Conservation (phyloP, 2,888 invertebrate species). For the Mesopsocus fuscifrons region DNA sequence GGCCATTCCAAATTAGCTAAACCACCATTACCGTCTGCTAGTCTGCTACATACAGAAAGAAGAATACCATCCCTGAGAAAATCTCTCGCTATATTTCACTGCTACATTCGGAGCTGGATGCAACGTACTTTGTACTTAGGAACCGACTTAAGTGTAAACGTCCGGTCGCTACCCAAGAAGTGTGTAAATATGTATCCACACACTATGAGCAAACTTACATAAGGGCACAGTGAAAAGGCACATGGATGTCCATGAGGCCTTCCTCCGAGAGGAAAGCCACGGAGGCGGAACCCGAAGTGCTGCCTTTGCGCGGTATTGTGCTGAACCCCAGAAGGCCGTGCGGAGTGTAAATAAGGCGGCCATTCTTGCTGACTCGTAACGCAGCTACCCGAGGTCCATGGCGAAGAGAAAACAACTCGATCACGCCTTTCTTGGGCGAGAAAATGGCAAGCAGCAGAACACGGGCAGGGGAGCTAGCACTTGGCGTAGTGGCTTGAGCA, state of each 20-base stretch:
- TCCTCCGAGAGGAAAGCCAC: slow-evolving; percentile 71
- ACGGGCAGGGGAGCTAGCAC: neutral
- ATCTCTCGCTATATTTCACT: too few relatives aligned
- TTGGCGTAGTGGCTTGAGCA: neutral
- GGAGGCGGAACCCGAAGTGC: slow-evolving; percentile 41
- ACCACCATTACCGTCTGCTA: too few relatives aligned
- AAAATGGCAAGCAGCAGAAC: slow-evolving; percentile 81
- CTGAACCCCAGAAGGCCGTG: slow-evolving; percentile 63
- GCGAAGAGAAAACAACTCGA: slow-evolving; percentile 86
- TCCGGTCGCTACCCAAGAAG: too few relatives aligned
- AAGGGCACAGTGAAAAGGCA: slow-evolving; percentile 83
- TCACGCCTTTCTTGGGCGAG: slow-evolving; percentile 74
- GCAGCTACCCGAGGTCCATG: slow-evolving; percentile 79
- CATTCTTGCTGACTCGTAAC: slow-evolving; percentile 74
- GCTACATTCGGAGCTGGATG: too few relatives aligned
- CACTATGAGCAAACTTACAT: too few relatives aligned
- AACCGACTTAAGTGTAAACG: too few relatives aligned
- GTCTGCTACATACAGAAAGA: too few relatives aligned
- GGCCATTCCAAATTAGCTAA: too few relatives aligned
- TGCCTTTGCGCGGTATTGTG: slow-evolving; percentile 29
- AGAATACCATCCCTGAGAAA: too few relatives aligned
- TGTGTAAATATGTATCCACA: too few relatives aligned
- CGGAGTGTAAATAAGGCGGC: slow-evolving; percentile 55
- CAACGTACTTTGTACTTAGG: too few relatives aligned
- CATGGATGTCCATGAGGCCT: slow-evolving; percentile 56